phyloP scores from a whole-genome alignment of 2,113 vertebrate species.

The Gymnocephalus cernua region DNA sequence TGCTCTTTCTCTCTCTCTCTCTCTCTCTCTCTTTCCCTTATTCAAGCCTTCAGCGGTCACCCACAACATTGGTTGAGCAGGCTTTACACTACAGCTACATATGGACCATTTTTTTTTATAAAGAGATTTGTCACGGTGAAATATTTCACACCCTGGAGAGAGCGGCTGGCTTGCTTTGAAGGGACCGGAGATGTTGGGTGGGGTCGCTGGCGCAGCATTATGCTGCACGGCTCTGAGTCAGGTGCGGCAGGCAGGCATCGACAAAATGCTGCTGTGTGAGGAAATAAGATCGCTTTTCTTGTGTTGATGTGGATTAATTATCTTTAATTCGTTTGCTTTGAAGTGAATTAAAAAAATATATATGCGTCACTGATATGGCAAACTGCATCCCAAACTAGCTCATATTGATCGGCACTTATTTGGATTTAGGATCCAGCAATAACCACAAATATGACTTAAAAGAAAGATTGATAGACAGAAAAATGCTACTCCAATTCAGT shows the following conservation, averaged over 20 bases:
- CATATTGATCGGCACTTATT: background rate
- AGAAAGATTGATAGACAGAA: background rate
- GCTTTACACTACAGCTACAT: constrained; percentile 23
- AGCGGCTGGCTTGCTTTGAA: constrained; percentile 47
- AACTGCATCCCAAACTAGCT: constrained; percentile 3
- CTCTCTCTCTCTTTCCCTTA: constrained; percentile 3
- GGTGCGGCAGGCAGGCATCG: constrained; percentile 73
- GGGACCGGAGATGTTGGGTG: constrained; percentile 83
- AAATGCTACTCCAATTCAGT: background rate
- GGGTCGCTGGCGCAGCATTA: constrained; percentile 87
- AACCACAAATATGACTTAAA: background rate
- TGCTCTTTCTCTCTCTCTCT: constrained; percentile 11
- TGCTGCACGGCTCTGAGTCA: constrained; percentile 81
- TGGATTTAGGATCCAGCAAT: background rate
- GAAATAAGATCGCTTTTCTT: background rate
- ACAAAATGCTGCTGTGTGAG: constrained; percentile 27
- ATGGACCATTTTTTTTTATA: constrained; percentile 56
- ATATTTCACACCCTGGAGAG: constrained; percentile 53
- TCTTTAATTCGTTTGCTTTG: background rate
- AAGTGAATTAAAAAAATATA: background rate
- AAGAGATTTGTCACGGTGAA: constrained; percentile 54
- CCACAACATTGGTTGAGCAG: constrained; percentile 38
- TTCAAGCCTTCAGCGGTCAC: constrained; percentile 53
- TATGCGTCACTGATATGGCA: constrained; percentile 63
- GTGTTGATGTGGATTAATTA: background rate